Percentiles rank a stretch among this genome's conserved stretches.
Conservation (phyloP, 2,113 vertebrate species). For the Martes martes region DNA sequence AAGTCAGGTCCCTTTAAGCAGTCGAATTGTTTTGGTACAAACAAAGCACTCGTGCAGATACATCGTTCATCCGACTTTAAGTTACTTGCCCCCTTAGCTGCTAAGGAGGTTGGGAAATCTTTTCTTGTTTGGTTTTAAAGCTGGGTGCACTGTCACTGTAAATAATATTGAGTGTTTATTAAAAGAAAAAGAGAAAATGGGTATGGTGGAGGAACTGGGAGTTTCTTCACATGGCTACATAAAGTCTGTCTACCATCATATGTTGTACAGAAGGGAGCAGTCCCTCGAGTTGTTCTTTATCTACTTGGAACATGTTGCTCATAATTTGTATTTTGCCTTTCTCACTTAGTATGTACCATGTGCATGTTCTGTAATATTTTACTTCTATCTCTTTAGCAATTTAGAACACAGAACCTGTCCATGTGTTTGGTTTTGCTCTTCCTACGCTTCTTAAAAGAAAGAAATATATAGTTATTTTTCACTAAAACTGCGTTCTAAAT, state of each 20-base stretch:
- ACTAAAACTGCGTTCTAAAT: neutral
- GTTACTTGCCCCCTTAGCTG: neutral
- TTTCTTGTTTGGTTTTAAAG: neutral
- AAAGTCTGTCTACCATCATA: fast-evolving
- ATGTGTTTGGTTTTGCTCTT: neutral
- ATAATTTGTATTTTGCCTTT: neutral
- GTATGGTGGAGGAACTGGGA: neutral
- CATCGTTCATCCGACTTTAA: neutral
- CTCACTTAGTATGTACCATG: neutral
- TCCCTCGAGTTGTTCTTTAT: neutral
- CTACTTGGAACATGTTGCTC: neutral
- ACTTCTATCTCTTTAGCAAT: neutral
- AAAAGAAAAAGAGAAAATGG: neutral
- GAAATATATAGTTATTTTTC: neutral
- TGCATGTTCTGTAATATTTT: neutral
- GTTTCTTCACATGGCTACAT: neutral
- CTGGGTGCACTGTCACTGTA: neutral
- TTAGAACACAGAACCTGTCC: neutral
- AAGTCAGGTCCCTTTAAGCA: neutral
- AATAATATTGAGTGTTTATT: neutral
- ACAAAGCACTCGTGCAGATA: neutral
- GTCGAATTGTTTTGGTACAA: neutral
- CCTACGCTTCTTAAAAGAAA: neutral
- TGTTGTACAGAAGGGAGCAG: neutral
- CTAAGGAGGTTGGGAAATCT: neutral